Percentiles rank a stretch among this genome's conserved stretches.
Evolutionary conservation across 2,797 vertebrate genomes (phyloP).

Genomic region (Tokudaia tokunoshimensis): DNA sequence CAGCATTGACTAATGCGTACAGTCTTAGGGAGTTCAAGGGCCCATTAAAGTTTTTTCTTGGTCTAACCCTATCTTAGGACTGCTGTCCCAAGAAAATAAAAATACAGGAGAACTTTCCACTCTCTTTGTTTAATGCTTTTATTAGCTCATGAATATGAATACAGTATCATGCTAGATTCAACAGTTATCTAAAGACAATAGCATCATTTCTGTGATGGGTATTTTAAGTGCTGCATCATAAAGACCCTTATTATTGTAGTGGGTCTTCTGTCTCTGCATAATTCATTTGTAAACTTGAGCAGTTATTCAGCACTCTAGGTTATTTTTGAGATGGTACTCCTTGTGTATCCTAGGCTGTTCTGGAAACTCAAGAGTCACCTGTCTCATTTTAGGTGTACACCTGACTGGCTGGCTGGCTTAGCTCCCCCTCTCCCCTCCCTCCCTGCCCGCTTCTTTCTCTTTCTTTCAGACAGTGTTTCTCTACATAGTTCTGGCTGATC

Average conservation of each 20-base stretch:
- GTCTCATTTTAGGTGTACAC: neutral
- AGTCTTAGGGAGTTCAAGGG: neutral
- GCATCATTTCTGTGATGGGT: neutral
- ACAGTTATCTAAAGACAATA: neutral
- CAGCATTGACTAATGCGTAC: neutral
- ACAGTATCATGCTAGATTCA: neutral
- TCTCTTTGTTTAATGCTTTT: conserved; percentile 40
- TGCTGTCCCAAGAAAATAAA: neutral
- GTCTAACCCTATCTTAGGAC: conserved; percentile 6
- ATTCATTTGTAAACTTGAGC: conserved; percentile 31
- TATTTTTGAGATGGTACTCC: neutral
- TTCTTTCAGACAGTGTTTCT: neutral
- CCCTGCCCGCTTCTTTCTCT: neutral
- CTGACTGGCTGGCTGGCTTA: neutral
- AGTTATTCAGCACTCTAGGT: neutral
- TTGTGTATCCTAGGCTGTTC: neutral
- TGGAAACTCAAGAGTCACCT: neutral
- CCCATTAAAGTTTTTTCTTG: neutral
- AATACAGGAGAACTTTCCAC: conserved; percentile 17
- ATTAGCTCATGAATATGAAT: neutral
- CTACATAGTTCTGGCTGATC: neutral
- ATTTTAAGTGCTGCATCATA: conserved; percentile 20
- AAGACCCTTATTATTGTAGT: neutral
- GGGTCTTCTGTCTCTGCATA: neutral
- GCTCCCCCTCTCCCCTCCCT: too few species aligned